Base-by-base conservation (phyloP, 2,113 vertebrate genomes). In the Pseudolaguvia tuberculata region DNA sequence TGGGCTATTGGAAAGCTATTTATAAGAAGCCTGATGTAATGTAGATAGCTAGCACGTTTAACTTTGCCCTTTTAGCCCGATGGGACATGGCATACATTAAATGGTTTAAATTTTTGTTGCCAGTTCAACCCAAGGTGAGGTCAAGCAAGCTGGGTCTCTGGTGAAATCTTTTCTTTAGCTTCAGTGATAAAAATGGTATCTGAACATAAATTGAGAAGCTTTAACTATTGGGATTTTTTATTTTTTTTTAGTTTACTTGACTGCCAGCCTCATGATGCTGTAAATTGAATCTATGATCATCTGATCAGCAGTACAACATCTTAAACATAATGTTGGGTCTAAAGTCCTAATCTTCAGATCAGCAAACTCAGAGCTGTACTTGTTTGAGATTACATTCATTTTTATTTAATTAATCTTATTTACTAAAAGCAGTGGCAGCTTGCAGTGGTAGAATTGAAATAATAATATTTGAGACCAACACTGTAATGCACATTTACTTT, bases 1-100 rank as follows among this genome's bases (percentile, higher is more conserved):
- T 18, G 68, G 51, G 56, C 63, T n/a, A 47, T 39, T 1, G 20
- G 17, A 12, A 68, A 14, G n/a, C 47, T 56, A 39, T 48, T 69
- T 25, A 59, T 68, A 66, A 29, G 72, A 25, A 20, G 68, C 53
- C 63, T 52, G 25, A 21, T 50, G 68, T 66, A 45, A 69, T 68
- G 75, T 53, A 82, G 83, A 82, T 71, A 70, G 80, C 85, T 65
- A 80, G 75, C 50, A 58, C 73, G 75, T 85, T 73, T 85, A 83
- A 88, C 83, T 78, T 80, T 59, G 66, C 66, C 83, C 83, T 81
- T 83, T 65, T 61, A 76, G n/a, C 81, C 86, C 67, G 72, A 69
- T 4, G 85, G 82, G 85, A 84, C 20, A 48, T 62, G 55, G 61
- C 59, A 70, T 83, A 79, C 85, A 87, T 85, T 79, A 83, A 79